Base-by-base conservation (phyloP, 30 jellyfish, hydroid and myxozoan genomes). In the Hydractinia echinata region DNA sequence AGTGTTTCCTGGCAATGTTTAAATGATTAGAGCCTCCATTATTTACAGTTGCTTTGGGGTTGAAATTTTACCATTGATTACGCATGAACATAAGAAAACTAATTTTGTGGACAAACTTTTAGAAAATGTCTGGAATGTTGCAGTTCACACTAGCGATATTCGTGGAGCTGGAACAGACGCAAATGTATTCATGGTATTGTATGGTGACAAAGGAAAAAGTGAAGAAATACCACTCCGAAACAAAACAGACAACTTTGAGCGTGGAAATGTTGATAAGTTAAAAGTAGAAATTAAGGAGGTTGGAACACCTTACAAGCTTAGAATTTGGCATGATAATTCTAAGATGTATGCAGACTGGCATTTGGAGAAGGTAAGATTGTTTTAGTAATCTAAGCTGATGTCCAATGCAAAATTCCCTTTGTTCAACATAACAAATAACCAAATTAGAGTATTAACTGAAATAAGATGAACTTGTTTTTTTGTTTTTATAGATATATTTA, bases 161-260 rank as follows among this genome's bases (percentile, higher is more conserved):
- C 73, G 91, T 20, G 99, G 99, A 1, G 99, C 96, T 13, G 99
- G 99, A 7, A 93, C 99, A 21, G 99, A 93, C 77, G 85, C 99
- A 6, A 86, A 84, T 16, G 99, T 93, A 15, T 53, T 76, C 66
- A 69, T 93, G 77, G 96, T 84, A 20, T 67, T 93, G 80, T 93
- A 86, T 84, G 99, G 99, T 16, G 80, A 81, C 67, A 93, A 87
- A n/a, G 99, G 99, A 10, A 87, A 86, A 79, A 83, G 95, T 4
- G 96, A 87, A 73, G 96, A 93, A 64, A 74, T 81, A 1, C 53
- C 70, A 4, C 69, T 93, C 70, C 62, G 51, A 7, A 93, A 85
- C 84, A 94, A 93, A 76, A 93, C 96, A 8, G 86, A 93, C 71
- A 93, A 93, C 60, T 93, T 93, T 84, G 99, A 93, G 69, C 61